Percentiles rank a stretch among this genome's conserved stretches.
phyloP scores from a whole-genome alignment of 2,113 vertebrate species.

The Falcunculus frontatus region DNA sequence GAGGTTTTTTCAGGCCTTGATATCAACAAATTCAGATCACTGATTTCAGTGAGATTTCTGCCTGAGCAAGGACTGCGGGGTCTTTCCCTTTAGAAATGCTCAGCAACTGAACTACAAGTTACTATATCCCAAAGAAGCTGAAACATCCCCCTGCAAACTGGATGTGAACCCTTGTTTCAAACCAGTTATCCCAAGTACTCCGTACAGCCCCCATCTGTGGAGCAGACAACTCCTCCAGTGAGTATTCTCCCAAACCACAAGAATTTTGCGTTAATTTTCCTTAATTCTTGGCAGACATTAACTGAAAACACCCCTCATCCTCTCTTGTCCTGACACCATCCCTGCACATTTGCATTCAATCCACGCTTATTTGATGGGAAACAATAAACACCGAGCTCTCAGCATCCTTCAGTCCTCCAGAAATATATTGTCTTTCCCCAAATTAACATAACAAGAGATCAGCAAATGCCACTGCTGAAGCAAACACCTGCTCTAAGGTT shows the following conservation, averaged over 20 bases:
- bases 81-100: background rate
- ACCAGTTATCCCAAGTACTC: background rate
- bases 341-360: background rate
- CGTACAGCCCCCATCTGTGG: background rate
- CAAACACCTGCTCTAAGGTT: background rate
- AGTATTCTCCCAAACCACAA: background rate
- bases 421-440: background rate
- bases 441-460: background rate
- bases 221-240: background rate
- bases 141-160: background rate
- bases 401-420: background rate
- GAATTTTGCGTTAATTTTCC: background rate
- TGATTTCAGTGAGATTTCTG: background rate
- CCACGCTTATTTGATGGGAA: background rate
- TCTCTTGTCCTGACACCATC: background rate
- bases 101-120: background rate
- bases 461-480: background rate
- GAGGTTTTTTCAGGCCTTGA: background rate
- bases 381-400: background rate
- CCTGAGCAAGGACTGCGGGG: background rate
- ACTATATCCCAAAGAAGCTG: accelerated
- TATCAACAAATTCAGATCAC: background rate
- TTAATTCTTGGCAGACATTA: constrained; percentile 5
- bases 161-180: background rate
- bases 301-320: background rate